Percentiles rank a stretch among this genome's conserved stretches.
These are phyloP conservation scores for Criorhina ranunculi DNA, from an alignment of 2,888 invertebrate species.

Conservation along the genomic window DNA sequence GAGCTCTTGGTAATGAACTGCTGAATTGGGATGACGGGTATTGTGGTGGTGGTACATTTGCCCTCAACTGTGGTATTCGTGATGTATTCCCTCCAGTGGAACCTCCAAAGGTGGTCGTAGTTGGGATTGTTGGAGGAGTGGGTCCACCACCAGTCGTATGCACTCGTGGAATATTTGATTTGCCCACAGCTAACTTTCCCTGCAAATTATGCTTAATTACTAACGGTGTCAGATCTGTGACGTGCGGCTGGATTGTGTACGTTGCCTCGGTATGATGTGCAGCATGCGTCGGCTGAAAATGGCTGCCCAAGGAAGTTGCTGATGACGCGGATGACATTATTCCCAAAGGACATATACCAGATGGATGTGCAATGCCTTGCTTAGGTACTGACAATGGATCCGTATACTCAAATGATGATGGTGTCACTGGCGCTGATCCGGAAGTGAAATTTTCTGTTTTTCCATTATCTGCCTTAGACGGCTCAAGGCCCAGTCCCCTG, in stretches of 20 bases:
- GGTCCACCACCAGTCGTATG: constrained; percentile 40
- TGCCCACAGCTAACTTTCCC: constrained; percentile 38
- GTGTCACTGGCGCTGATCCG: constrained; percentile 52
- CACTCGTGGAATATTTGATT: constrained; percentile 70
- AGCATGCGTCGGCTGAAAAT: constrained; percentile 73
- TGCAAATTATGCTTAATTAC: constrained; percentile 68
- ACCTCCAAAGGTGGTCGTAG: constrained; percentile 47
- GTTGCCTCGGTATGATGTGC: constrained; percentile 82
- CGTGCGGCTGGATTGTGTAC: constrained; percentile 80
- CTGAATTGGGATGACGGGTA: constrained; percentile 67
- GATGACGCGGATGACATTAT: constrained; percentile 29
- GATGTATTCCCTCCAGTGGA: constrained; percentile 53
- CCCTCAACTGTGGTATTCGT: constrained; percentile 81
- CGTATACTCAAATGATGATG: constrained; percentile 36
- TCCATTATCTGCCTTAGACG: not conserved
- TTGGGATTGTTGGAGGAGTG: constrained; percentile 71
- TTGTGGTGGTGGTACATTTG: constrained; percentile 71
- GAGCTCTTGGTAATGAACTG: constrained; percentile 28
- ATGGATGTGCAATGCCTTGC: constrained; percentile 4
- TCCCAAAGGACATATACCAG: constrained; percentile 17
- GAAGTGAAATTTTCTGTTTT: constrained; percentile 35
- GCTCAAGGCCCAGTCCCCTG: constrained; percentile 25
- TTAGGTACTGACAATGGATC: constrained; percentile 30
- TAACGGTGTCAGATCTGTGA: constrained; percentile 64
- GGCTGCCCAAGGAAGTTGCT: constrained; percentile 63